Evolutionary conservation across 2,113 vertebrate genomes (phyloP), one percentile per base, ranked within the genome.

Genomic region (Malurus elegans): DNA sequence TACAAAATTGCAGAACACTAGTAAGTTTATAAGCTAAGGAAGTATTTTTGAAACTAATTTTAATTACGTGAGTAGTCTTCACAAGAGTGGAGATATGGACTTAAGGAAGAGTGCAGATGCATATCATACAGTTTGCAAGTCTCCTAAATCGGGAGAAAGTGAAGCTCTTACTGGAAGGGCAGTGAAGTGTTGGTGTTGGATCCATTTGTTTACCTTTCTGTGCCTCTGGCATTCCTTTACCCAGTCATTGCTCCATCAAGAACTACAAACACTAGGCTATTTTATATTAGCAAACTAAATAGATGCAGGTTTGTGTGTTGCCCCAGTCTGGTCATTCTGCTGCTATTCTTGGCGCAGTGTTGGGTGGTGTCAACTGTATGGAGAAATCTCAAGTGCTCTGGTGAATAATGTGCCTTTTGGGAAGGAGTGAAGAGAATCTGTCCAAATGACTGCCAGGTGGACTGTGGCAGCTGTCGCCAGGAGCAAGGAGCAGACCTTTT

Each of bases 51-150:
- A 81, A 58, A 38, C 50, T 79, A 47, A 32, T 70, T 85, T 64
- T 60, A 65, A 72, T 65, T 44, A 54, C 16, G 36, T 56, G 12
- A 47, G 12, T 74, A n/a, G 8, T 80, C 12, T 34, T 86, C 17
- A 26, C 13, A 15, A 10, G 10, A 28, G 4, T 23, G 34, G 29
- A 72, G 64, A 38, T 47, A 5, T 0, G 0, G 24, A 50, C 6
- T 50, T 4, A 2, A 62, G 42, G 14, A 29, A 62, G 56, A 34
- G 54, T 45, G 36, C 45, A 65, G 42, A 3, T 89, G 54, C 9
- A 1, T 20, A 5, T 31, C n/a, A 26, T 40, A 12, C 6, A 29
- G 28, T 67, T 84, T 26, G 12, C 2, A 4, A 50, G 38, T 76
- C 18, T 66, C 18, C 14, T 31, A 4, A 21, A 12, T 14, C 54